Evolutionary conservation across 1,140 invertebrate species (phyloP).

Genomic region (Drosophila ironensis): DNA sequence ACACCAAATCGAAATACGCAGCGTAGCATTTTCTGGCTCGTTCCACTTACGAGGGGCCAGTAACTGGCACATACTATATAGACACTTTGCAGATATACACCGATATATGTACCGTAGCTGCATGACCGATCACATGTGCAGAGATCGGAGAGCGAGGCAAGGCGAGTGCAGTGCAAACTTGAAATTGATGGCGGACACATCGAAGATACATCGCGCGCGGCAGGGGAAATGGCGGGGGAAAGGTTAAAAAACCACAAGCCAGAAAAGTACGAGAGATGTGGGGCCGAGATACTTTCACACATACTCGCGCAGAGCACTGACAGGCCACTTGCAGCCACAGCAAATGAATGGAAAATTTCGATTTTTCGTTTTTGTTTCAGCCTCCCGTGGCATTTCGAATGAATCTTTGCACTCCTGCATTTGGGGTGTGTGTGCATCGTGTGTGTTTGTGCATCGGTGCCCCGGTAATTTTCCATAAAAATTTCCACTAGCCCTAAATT

Average conservation of each 20-base stretch:
- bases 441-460: background rate
- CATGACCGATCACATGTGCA: slow-evolving; percentile 21
- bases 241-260: background rate
- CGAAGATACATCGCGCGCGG: no score
- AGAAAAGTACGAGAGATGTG: slow-evolving; percentile 1
- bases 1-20: slow-evolving; percentile 14
- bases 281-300: slow-evolving; percentile 14
- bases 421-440: background rate
- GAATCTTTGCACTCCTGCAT: slow-evolving; percentile 63
- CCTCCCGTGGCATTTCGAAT: slow-evolving; percentile 4
- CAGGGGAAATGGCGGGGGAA: background rate
- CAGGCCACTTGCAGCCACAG: slow-evolving; percentile 25
- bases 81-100: background rate
- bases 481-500: slow-evolving; percentile 52
- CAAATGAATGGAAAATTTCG: slow-evolving; percentile 71
- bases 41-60: slow-evolving; percentile 24
- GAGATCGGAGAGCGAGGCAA: slow-evolving; percentile 27
- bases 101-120: slow-evolving; percentile 1
- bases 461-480: slow-evolving; percentile 68
- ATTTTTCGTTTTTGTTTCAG: slow-evolving; percentile 55
- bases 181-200: slow-evolving; percentile 50
- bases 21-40: slow-evolving; percentile 32
- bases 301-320: background rate
- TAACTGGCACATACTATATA: slow-evolving; percentile 12
- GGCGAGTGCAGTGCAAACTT: slow-evolving; percentile 45